Percentiles rank a stretch among this genome's conserved stretches.
Evolutionary conservation across 2,113 vertebrate species (phyloP).

Genomic region (Mustelus asterias): DNA sequence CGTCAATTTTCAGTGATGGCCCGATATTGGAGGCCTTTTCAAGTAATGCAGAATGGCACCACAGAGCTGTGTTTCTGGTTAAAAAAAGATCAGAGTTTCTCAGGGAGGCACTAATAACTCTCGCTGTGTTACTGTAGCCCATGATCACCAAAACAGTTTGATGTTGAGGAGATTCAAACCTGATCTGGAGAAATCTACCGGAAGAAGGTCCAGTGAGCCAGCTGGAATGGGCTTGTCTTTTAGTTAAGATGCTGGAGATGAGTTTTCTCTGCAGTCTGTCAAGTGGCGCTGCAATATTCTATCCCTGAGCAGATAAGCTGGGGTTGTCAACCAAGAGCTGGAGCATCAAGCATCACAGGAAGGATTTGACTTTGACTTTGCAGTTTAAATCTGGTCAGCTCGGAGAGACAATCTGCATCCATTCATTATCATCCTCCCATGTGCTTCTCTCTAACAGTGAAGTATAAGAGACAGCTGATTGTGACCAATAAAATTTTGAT

Average conservation of each 20-base stretch:
- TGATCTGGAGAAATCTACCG: neutral
- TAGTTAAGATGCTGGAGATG: neutral
- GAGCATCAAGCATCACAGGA: neutral
- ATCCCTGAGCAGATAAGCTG: neutral
- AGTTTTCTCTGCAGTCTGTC: neutral
- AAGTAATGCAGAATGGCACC: neutral
- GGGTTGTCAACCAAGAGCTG: neutral
- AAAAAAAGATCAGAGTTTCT: neutral
- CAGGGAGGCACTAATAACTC: neutral
- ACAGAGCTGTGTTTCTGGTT: neutral
- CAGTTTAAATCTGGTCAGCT: neutral
- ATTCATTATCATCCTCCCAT: neutral
- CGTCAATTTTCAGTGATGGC: neutral
- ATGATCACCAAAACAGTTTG: neutral
- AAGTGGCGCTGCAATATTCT: neutral
- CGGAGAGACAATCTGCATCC: too few relatives aligned
- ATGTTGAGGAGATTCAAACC: neutral
- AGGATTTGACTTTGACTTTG: neutral
- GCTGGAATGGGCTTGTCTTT: neutral
- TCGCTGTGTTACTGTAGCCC: neutral
- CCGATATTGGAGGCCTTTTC: neutral
- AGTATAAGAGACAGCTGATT: neutral
- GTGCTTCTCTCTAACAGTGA: neutral
- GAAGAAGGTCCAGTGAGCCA: neutral
- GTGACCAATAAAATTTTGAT: neutral